phyloP scores from a whole-genome alignment of 1,140 invertebrate genomes.

The Marisa cornuarietis region DNA sequence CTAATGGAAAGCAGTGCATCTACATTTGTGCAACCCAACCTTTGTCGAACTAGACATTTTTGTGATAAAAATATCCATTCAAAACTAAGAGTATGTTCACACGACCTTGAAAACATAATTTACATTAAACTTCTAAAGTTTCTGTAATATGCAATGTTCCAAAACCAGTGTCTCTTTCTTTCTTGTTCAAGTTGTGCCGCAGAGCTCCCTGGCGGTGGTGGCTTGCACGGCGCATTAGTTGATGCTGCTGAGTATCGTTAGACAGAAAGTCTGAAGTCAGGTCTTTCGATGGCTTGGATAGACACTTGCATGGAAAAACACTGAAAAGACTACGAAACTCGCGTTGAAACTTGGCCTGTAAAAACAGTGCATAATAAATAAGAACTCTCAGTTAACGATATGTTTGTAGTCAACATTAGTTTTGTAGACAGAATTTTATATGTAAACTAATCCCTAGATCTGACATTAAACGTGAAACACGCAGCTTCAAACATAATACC shows the following conservation, averaged over 20 bases:
- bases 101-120: too few species aligned
- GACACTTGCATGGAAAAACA: slow-evolving; percentile 29
- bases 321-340: slow-evolving; percentile 44
- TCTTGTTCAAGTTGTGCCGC: slow-evolving; percentile 32
- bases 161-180: neutral
- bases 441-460: neutral
- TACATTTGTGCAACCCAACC: too few species aligned
- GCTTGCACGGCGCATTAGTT: slow-evolving; percentile 22
- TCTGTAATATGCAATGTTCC: too few species aligned
- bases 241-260: slow-evolving; percentile 30
- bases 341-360: slow-evolving; percentile 53
- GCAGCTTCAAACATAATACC: too few species aligned
- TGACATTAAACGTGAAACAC: neutral
- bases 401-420: neutral
- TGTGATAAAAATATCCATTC: too few species aligned
- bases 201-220: slow-evolving; percentile 27
- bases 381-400: neutral
- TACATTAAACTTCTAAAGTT: too few species aligned
- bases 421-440: neutral
- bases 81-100: too few species aligned
- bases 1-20: too few species aligned
- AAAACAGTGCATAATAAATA: neutral
- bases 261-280: slow-evolving; percentile 29
- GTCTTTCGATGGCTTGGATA: slow-evolving; percentile 23
- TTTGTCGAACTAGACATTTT: too few species aligned